phyloP scores from a whole-genome alignment of 1,140 invertebrate genomes.

The Sipha flava region DNA sequence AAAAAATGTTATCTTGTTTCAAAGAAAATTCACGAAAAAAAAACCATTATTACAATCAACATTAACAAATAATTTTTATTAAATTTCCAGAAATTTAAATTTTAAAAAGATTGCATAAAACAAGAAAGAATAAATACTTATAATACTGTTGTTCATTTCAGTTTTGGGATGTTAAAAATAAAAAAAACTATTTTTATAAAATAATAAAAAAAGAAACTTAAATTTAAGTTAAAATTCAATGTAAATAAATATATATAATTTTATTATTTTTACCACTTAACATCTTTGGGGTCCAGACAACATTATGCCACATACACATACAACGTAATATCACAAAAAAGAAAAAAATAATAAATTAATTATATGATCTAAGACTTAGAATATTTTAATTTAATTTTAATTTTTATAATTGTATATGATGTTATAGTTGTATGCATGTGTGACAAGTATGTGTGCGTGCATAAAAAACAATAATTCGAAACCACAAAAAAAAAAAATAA shows the following conservation, averaged over 20 bases:
- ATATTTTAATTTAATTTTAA: background rate
- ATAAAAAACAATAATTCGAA: slow-evolving; percentile 7
- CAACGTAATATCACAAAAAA: background rate
- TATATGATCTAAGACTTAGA: background rate
- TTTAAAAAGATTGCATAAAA: background rate
- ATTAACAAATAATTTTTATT: background rate
- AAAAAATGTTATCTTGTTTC: background rate
- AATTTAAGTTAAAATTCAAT: background rate
- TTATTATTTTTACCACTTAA: background rate
- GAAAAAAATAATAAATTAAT: background rate
- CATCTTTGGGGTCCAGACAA: background rate
- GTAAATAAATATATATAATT: background rate
- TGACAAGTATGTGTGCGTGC: background rate
- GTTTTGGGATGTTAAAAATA: background rate
- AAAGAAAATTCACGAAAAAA: background rate
- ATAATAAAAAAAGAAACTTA: background rate
- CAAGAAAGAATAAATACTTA: background rate
- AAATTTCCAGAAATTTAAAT: background rate
- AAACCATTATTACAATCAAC: background rate
- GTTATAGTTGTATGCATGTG: background rate
- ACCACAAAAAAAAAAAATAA: slow-evolving; percentile 1
- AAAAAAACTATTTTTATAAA: slow-evolving; percentile 9
- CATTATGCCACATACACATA: slow-evolving; percentile 5
- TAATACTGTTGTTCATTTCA: background rate
- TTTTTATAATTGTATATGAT: background rate